Base-by-base conservation (phyloP, 1,140 invertebrate genomes). In the Caenorhabditis brenneri region DNA sequence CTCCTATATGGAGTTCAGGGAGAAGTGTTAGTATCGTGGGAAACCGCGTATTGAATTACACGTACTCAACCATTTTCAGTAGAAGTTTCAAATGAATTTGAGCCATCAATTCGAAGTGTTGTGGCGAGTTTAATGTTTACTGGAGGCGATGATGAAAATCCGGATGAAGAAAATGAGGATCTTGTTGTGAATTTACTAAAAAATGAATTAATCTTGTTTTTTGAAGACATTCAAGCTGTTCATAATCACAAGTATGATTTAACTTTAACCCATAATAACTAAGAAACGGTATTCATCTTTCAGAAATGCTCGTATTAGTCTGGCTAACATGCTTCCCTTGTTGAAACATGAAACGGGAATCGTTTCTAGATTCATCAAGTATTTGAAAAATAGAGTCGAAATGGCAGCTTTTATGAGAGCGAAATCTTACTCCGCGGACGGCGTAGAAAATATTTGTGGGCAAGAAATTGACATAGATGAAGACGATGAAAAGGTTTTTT, bases 111-210 rank as follows among this genome's bases (percentile, higher is more conserved):
- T 46, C 65, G 65, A 74, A 27, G 15, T 24, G 36, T 74, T 7
- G 65, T 74, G n/a, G 0, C 36, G 9, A 74, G n/a, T 46, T 15
- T 74, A 9, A 74, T 74, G 65, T 74, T 74, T 46, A 74, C 65
- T 22, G 42, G 36, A 19, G 65, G 65, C 12, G 65, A 74, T 36
- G 65, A 74, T 24, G 36, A 74, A 74, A 42, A 39, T 74, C 65
- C 65, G 9, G 10, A 42, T 46, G 5, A n/a, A 42, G 65, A 74
- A 42, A 74, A 74, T 24, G 65, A 74, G n/a, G 65, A 74, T 46
- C 15, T 74, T 16, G 65, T 74, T n/a, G n/a, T 74, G 36, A 24
- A 74, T 15, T 10, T 74, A 3, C 15, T 74, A 9, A 74, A 74
- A 74, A 74, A 74, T 31, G 65, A 74, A n/a, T 19, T 74, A n/a